Evolutionary conservation across 2,113 vertebrate species (phyloP).

Genomic region (Mobula hypostoma): DNA sequence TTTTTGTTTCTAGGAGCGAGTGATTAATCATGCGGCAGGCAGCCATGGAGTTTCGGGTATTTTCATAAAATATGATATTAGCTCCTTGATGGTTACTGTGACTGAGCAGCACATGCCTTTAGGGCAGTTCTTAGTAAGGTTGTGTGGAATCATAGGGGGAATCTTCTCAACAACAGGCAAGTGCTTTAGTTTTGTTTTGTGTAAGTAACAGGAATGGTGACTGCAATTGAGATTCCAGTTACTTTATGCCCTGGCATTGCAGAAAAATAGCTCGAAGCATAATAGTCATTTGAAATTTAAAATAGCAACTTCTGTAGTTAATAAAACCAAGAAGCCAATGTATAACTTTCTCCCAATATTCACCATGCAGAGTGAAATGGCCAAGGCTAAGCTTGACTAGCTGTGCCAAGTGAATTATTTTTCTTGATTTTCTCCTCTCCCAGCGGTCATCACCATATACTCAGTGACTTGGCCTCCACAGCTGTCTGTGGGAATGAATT

Average conservation of each 20-base stretch:
- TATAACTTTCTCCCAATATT: background rate
- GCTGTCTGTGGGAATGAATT: no score
- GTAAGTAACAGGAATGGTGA: background rate
- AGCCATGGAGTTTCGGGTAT: slow-evolving; percentile 96
- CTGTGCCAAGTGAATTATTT: background rate
- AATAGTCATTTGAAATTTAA: background rate
- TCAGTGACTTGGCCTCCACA: no score
- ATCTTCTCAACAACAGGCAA: slow-evolving; percentile 96
- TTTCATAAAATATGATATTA: slow-evolving; percentile 98
- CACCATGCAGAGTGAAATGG: background rate
- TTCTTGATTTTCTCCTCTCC: background rate
- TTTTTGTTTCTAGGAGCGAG: slow-evolving; percentile 66
- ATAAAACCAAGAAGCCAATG: background rate
- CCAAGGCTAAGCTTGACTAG: background rate
- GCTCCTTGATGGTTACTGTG: slow-evolving; percentile 90
- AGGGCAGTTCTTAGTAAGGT: slow-evolving; percentile 90
- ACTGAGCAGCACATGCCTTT: slow-evolving; percentile 97
- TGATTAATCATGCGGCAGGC: slow-evolving; percentile 89
- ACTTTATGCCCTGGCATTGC: background rate
- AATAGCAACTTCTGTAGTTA: background rate
- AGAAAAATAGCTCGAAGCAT: background rate
- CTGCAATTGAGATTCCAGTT: background rate
- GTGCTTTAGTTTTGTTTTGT: background rate
- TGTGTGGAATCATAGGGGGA: slow-evolving; percentile 93
- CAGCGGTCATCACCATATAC: background rate